Percentiles rank a stretch among this genome's conserved stretches.
Evolutionary conservation across 2,113 vertebrate species (phyloP).

Genomic region (Embiotoca jacksoni): DNA sequence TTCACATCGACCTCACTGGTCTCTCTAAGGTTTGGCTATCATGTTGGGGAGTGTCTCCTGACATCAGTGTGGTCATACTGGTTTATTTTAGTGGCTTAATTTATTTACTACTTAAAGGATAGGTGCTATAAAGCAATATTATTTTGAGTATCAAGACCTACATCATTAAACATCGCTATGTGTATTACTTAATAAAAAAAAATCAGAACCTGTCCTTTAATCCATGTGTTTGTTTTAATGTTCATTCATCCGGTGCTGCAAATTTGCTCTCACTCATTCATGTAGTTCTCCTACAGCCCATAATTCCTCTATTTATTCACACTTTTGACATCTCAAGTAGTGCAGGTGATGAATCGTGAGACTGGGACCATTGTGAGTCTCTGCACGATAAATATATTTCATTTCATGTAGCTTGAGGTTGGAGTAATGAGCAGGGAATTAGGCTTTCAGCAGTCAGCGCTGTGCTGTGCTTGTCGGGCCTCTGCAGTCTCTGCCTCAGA

Average conservation of each 20-base stretch:
- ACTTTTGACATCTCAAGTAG: conserved; percentile 27
- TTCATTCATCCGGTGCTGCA: background rate
- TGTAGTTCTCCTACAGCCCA: background rate
- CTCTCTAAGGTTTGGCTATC: conserved; percentile 43
- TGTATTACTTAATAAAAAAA: no score
- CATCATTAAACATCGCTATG: no score
- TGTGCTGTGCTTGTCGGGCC: conserved; percentile 26
- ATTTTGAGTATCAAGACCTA: no score
- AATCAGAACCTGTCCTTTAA: no score
- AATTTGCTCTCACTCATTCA: background rate
- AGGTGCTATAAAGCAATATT: background rate
- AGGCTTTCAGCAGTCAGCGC: conserved; percentile 28
- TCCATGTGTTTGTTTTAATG: background rate
- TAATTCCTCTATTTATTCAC: conserved; percentile 34
- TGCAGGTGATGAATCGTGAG: background rate
- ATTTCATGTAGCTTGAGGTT: conserved; percentile 60
- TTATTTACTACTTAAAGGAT: background rate
- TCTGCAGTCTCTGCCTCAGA: conserved; percentile 39
- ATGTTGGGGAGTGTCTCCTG: conserved; percentile 50
- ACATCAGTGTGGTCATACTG: conserved; percentile 31
- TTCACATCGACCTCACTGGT: conserved; percentile 40
- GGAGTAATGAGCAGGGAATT: conserved; percentile 41
- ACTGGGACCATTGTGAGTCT: conserved; percentile 18
- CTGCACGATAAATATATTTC: conserved; percentile 38
- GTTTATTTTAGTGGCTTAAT: conserved; percentile 38